phyloP scores from a whole-genome alignment of 2,113 vertebrate genomes.

The Gasterosteus nipponicus region DNA sequence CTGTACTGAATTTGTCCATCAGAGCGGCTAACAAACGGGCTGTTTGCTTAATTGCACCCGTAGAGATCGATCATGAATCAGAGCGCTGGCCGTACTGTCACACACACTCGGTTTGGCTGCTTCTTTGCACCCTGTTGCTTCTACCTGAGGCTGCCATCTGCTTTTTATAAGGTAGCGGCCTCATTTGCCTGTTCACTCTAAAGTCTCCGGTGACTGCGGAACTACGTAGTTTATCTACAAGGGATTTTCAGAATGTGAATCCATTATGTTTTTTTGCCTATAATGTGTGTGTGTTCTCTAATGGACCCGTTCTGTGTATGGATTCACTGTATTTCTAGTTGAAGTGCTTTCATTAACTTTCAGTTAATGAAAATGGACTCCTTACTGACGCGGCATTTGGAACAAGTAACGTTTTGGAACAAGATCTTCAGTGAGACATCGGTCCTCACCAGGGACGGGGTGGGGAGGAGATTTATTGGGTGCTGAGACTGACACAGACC shows the following conservation, averaged over 20 bases:
- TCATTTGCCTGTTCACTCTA: conserved; percentile 22
- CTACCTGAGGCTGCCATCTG: neutral
- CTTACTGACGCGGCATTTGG: conserved; percentile 45
- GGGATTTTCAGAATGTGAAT: conserved; percentile 18
- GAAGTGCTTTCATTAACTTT: conserved; percentile 22
- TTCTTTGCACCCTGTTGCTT: conserved; percentile 21
- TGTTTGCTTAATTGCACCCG: conserved; percentile 49
- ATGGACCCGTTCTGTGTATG: neutral
- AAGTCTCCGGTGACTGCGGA: conserved; percentile 8
- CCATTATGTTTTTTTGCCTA: conserved; percentile 25
- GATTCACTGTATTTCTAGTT: conserved; percentile 15
- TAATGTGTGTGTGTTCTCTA: conserved; percentile 14
- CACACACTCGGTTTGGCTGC: conserved; percentile 21
- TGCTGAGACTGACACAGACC: conserved; percentile 43
- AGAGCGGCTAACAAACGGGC: conserved; percentile 49
- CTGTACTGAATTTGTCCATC: conserved; percentile 32
- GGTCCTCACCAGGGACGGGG: conserved; percentile 59
- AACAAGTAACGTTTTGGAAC: conserved; percentile 36
- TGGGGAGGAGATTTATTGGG: conserved; percentile 51
- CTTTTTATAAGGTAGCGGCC: conserved; percentile 14
- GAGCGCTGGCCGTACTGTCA: conserved; percentile 31
- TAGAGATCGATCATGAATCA: conserved; percentile 46
- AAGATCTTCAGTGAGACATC: conserved; percentile 38
- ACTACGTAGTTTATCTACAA: conserved; percentile 25
- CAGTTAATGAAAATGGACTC: conserved; percentile 38